phyloP scores from a whole-genome alignment of 2,113 vertebrate genomes.

The Vulpes vulpes region DNA sequence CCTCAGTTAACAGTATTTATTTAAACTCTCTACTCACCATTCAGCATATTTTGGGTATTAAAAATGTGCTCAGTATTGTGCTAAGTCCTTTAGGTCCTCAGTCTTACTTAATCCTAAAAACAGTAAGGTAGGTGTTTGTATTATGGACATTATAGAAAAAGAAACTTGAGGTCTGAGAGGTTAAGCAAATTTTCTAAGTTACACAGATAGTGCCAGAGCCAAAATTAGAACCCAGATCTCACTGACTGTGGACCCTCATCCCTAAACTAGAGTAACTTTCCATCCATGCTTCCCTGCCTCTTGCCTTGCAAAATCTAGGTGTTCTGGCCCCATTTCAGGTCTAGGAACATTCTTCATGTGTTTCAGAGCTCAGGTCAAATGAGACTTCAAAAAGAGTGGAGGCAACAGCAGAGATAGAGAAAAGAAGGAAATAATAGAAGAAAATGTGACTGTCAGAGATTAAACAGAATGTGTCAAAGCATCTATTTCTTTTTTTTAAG shows the following conservation, averaged over 20 bases:
- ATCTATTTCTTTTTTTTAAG: not conserved
- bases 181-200: not conserved
- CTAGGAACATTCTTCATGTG: not conserved
- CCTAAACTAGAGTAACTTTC: not conserved
- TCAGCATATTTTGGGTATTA: not conserved
- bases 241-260: not conserved
- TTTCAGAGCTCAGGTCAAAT: not conserved
- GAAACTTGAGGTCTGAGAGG: not conserved
- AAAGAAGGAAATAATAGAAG: not conserved
- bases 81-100: not conserved
- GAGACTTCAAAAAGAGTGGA: not conserved
- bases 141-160: not conserved
- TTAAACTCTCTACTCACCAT: not conserved
- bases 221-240: not conserved
- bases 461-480: not conserved
- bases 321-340: not conserved
- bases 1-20: not conserved
- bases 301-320: not conserved
- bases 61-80: not conserved
- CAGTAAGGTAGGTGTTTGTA: not conserved
- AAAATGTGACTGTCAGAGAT: not conserved
- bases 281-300: not conserved
- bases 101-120: not conserved
- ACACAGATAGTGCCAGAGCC: not conserved
- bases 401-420: not conserved